Base-by-base conservation (phyloP, 1,140 invertebrate species). In the Drosophila bocki region DNA sequence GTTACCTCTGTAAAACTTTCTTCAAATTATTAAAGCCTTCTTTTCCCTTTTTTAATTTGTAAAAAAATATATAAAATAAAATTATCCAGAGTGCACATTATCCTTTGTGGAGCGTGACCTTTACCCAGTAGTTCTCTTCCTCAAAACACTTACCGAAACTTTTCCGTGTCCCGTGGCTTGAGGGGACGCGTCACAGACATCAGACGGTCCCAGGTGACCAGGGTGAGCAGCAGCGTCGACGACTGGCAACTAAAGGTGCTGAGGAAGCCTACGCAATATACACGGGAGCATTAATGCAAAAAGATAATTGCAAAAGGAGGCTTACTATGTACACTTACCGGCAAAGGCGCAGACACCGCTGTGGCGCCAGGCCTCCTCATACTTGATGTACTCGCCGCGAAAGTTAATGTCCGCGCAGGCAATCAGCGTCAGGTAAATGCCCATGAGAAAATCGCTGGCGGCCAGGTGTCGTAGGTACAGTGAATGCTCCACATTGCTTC, bases 401-500 rank as follows among this genome's bases (percentile, higher is more conserved):
- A 94, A 96, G 42, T 88, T 87, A 45, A 94, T 88, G 90, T 96
- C 96, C 42, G 94, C 94, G 59, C 92, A 92, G 13, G 95, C 95
- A 59, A 96, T 95, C n/a, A 95, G 91, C 35, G 96, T 93, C 61
- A 96, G 92, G 85, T 96, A 96, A 22, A 96, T 91, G 19, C 96
- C 96, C 95, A 96, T 96, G 11, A 96, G 90, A 19, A 96, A 92
- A 87, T 96, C 96, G n/a, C 95, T 95, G 48, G 94, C 88, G 0
- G 95, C 95, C 62, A 96, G 92, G 87, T 96, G 96, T 12, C 94
- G 94, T 60, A 96, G 83, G 94, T 95, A 94, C 72, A 95, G 94
- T 11, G 91, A 94, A 93, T 95, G 86, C 90, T 95, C 95, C 80
- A 93, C 93, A 75, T 94, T 94, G 82, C 86, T 91, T 42, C 93